Evolutionary conservation across 2,797 vertebrate species (phyloP), one percentile per base, ranked within the genome.

Genomic region (Amblyraja radiata): DNA sequence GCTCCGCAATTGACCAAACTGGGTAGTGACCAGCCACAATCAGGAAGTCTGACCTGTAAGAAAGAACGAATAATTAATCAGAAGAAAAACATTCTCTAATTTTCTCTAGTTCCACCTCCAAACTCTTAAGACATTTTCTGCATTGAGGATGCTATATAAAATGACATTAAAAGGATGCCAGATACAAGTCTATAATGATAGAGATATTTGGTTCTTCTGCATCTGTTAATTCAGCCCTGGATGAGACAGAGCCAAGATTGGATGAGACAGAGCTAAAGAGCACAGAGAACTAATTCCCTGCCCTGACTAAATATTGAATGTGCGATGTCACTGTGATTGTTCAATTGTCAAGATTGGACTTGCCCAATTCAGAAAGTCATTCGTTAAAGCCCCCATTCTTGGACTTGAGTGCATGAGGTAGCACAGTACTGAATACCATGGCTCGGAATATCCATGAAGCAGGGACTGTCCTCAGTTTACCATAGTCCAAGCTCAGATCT

Each of bases 21-120:
- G 98, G 98, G 94, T 99, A 99, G 95, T 99, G 98, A 0, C 98
- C 98, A 0, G 98, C 98, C 94, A 99, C 97, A 95, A 99, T 94
- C 93, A 99, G 95, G 71, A 97, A 99, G 94, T 99, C 98, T 0
- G 97, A 97, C 65, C 95, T 93, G 84, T 28, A 74, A 18, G 83
- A 84, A 46, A 39, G 13, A 54, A 65, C 28, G 11, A 14, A 65
- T 16, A 93, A 10, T 65, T 58, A 54, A 23, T 77, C 23, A 1
- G 28, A 21, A n/a, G 65, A 16, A 78, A 9, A 79, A 79, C 80
- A 46, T 61, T 78, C n/a, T 21, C 77, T 13, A 78, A 36, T 32
- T 78, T 78, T 78, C 9, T 36, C 77, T 78, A 16, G 4, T 78
- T 36, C 3, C 77, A 36, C 10, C 32, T 36, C 77, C 16, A 74